phyloP scores from a whole-genome alignment of 1,140 invertebrate genomes.

The Trachymyrmex cornetzi region DNA sequence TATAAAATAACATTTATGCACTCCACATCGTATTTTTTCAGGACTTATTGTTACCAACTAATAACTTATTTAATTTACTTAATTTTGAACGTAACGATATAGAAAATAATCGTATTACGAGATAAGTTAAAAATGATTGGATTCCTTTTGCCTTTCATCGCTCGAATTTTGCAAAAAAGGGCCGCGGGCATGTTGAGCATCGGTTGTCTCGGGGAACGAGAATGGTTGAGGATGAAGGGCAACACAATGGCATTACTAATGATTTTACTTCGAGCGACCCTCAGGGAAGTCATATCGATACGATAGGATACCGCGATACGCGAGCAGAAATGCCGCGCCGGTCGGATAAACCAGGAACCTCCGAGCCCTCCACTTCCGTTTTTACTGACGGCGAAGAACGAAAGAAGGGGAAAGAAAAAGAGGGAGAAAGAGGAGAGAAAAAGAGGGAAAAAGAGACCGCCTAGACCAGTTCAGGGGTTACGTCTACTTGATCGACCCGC shows the following conservation, averaged over 20 bases:
- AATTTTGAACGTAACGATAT: neutral
- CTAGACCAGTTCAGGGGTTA: conserved; percentile 76
- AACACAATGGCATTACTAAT: conserved; percentile 84
- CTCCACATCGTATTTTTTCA: neutral
- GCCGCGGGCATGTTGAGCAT: conserved; percentile 42
- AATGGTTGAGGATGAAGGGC: conserved; percentile 50
- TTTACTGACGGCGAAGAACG: conserved; percentile 47
- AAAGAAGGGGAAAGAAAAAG: neutral
- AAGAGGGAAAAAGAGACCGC: neutral
- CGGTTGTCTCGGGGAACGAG: conserved; percentile 44
- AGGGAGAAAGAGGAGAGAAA: conserved; percentile 1
- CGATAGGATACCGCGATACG: conserved; percentile 79
- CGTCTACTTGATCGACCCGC: conserved; percentile 80
- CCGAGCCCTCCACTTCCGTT: conserved; percentile 53
- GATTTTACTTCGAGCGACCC: conserved; percentile 82
- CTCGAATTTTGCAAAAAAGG: conserved; percentile 65
- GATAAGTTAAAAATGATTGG: conserved; percentile 28
- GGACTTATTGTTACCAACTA: neutral
- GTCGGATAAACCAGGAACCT: conserved; percentile 77
- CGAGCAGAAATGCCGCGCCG: conserved; percentile 79
- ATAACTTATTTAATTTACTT: neutral
- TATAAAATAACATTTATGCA: neutral
- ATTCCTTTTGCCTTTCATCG: conserved; percentile 17
- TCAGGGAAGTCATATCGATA: conserved; percentile 82
- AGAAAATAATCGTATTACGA: neutral